A percentile compares a stretch with the other conserved stretches of the same genome.
These are phyloP conservation scores for Syrphus vitripennis DNA, from an alignment of 2,888 invertebrate species.

Conservation along the genomic window DNA sequence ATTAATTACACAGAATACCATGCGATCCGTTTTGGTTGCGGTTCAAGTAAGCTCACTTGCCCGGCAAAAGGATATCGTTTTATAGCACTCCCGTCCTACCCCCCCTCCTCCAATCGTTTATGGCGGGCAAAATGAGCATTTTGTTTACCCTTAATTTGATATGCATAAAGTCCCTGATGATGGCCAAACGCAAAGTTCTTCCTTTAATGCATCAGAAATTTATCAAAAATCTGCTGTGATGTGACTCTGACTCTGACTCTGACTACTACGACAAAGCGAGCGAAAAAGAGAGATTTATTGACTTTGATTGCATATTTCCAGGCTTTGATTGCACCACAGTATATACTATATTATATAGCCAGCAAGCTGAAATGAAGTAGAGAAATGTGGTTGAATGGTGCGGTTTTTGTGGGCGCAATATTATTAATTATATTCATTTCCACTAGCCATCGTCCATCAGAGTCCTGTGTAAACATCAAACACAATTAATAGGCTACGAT, in stretches of 20 bases:
- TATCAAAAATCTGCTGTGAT: conserved; percentile 65
- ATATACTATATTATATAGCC: no score
- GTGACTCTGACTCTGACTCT: no score
- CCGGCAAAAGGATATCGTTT: conserved; percentile 29
- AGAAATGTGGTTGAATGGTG: neutral
- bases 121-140: conserved; percentile 40
- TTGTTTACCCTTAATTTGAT: conserved; percentile 69
- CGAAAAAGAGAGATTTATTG: conserved; percentile 56
- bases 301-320: conserved; percentile 43
- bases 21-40: conserved; percentile 57
- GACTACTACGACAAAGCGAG: conserved; percentile 26
- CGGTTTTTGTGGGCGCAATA: conserved; percentile 16
- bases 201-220: conserved; percentile 66
- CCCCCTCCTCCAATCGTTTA: neutral
- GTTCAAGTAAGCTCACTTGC: conserved; percentile 35
- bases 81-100: neutral
- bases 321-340: conserved; percentile 7
- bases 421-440: conserved; percentile 62
- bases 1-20: conserved; percentile 65
- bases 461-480: conserved; percentile 57
- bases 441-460: conserved; percentile 49
- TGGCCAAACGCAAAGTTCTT: conserved; percentile 47
- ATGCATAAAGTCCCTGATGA: conserved; percentile 62
- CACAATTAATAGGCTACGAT: conserved; percentile 55
- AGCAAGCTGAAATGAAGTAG: neutral